Evolutionary conservation across 2,797 vertebrate genomes (phyloP), one percentile per base, ranked within the genome.

Genomic region (Tapirus indicus): DNA sequence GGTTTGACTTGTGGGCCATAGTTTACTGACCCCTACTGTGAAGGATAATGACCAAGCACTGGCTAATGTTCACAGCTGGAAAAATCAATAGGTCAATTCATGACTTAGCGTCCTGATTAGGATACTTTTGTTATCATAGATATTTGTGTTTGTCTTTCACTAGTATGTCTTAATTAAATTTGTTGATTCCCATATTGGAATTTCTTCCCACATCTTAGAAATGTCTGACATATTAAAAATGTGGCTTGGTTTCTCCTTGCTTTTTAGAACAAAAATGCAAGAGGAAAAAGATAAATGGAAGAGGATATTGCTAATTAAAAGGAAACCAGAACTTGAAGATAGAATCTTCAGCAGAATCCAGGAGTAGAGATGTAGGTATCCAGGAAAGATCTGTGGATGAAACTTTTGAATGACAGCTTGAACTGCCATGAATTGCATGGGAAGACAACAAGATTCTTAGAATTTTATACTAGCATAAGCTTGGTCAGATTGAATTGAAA

Each of bases 141-240:
- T 84, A 60, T 75, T 78, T 91, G 74, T 52, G 49, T 52, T 74
- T 80, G 8, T 64, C 88, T 94, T 95, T 20, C 35, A 91, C 32
- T 75, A 52, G 47, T 80, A 93, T 56, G 56, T 62, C 29, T 96
- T 91, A 85, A 54, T 77, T 91, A 95, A 29, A 75, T 66, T 2
- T 56, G 29, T 72, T 91, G 35, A 84, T 68, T 79, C n/a, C 86
- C 71, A 91, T 4, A 0, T 49, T 95, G 79, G 41, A 74, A 96
- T 96, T 82, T 93, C 64, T 27, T 68, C 17, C 29, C 25, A 47
- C 23, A 35, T 91, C 54, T 95, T 96, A 47, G 71, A 74, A 47
- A 74, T 74, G 16, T 16, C 7, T 47, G 44, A 66, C 32, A 66
- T 74, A 47, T 18, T 74, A 27, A 3, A 47, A 16, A 74, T 32